Evolutionary conservation across 1,140 invertebrate genomes (phyloP).

Genomic region (Brachionus calyciflorus): DNA sequence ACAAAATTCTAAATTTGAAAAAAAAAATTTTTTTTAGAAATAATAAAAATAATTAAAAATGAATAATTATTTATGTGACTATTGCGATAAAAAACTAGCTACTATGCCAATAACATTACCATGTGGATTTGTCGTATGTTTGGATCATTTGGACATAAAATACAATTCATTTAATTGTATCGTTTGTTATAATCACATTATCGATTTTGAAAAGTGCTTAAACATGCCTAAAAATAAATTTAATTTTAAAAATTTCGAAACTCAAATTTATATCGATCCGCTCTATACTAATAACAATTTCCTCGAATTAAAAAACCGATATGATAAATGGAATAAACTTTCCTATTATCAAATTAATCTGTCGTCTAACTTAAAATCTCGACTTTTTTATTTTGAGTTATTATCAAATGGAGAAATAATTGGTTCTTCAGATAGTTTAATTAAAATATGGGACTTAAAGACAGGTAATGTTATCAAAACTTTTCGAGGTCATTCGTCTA

Average conservation of each 20-base stretch:
- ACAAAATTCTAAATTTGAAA: too few relatives aligned
- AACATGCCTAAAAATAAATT: neutral
- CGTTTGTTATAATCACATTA: neutral
- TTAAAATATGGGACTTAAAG: constrained; percentile 18
- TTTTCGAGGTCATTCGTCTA: neutral
- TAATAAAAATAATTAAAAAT: too few relatives aligned
- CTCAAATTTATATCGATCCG: neutral
- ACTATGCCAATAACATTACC: neutral
- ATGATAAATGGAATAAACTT: neutral
- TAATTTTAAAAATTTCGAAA: neutral
- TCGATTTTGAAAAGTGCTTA: neutral
- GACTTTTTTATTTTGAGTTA: neutral
- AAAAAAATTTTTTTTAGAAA: too few relatives aligned
- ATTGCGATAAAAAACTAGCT: neutral
- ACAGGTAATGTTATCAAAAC: neutral
- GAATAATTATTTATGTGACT: too few relatives aligned
- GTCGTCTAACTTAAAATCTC: neutral
- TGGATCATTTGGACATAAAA: neutral
- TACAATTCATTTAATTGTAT: neutral
- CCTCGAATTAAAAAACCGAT: neutral
- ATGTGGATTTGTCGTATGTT: constrained; percentile 10
- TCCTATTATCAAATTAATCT: neutral
- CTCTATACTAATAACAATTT: neutral
- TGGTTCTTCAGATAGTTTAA: neutral
- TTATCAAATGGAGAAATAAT: neutral